A percentile compares a stretch with the other conserved stretches of the same genome.
Conservation (phyloP, 2,888 invertebrate genomes). For the Standfussiana lucernea region DNA sequence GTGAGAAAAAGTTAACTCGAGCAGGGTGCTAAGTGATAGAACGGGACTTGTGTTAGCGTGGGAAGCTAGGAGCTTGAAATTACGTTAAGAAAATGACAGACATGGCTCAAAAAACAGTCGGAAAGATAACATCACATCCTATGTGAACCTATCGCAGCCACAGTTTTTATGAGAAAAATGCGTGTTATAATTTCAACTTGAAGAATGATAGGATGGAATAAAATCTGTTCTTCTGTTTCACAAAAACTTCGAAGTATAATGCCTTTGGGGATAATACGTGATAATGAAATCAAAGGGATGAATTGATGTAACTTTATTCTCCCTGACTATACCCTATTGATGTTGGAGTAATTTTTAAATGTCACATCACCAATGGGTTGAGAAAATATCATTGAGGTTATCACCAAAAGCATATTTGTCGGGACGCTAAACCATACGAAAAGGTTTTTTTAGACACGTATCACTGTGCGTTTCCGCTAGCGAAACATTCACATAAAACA, state of each 20-base stretch:
- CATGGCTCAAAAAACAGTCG: too few species aligned
- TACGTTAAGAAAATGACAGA: too few species aligned
- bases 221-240: not conserved
- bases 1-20: too few species aligned
- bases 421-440: not conserved
- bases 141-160: not conserved
- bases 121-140: not conserved
- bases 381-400: not conserved
- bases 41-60: too few species aligned
- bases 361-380: not conserved
- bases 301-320: not conserved
- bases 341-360: not conserved
- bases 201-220: not conserved
- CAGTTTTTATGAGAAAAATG: not conserved
- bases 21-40: too few species aligned
- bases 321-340: not conserved
- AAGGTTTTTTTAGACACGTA: not conserved
- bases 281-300: not conserved
- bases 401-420: not conserved
- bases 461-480: not conserved
- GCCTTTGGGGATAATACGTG: not conserved
- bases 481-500: not conserved
- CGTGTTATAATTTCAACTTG: not conserved
- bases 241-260: not conserved
- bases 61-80: too few species aligned